Conservation (phyloP, 2,797 vertebrate genomes). For the Alca torda region DNA sequence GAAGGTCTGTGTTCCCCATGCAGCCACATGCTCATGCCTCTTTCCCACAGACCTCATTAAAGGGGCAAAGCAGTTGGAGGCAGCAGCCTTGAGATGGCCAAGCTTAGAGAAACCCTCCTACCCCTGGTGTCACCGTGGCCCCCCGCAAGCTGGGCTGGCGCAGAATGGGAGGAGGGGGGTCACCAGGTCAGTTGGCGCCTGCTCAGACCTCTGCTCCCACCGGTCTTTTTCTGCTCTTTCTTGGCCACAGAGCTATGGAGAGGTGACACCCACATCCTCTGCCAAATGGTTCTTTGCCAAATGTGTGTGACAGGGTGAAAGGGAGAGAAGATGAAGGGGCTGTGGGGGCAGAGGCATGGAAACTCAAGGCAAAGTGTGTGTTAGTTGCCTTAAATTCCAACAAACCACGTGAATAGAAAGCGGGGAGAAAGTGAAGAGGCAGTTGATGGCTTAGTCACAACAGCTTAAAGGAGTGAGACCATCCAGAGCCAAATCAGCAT, state of each 20-base stretch:
- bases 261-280: not conserved
- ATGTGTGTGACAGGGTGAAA: not conserved
- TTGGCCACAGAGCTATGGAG: not conserved
- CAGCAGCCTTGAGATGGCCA: not conserved
- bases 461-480: not conserved
- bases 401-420: not conserved
- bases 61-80: not conserved
- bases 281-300: not conserved
- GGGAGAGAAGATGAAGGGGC: not conserved
- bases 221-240: not conserved
- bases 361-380: not conserved
- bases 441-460: not conserved
- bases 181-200: not conserved
- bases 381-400: not conserved
- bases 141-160: not conserved
- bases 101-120: not conserved
- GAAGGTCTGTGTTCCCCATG: not conserved
- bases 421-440: not conserved
- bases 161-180: not conserved
- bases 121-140: not conserved
- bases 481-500: not conserved
- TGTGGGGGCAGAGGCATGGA: not conserved
- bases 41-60: not conserved
- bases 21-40: not conserved
- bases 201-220: not conserved